Base-by-base conservation (phyloP, 2,797 vertebrate genomes). In the Intellagama lesueurii region DNA sequence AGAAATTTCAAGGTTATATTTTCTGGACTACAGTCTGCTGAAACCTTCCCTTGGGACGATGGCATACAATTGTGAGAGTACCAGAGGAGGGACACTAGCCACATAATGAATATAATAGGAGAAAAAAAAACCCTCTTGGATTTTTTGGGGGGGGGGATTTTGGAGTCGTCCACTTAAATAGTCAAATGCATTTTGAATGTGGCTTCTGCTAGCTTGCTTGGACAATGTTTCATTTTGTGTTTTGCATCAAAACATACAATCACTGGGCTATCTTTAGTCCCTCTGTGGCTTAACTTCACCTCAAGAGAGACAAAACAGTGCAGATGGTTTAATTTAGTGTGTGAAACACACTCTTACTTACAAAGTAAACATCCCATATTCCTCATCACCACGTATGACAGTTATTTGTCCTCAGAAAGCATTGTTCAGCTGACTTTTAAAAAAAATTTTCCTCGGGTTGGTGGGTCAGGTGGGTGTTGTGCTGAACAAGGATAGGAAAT, bases 221-320 rank as follows among this genome's bases (percentile, higher is more conserved):
- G 80, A 52, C 90, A 92, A 86, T 77, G 87, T 89, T 93, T 94
- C 92, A 93, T 95, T 90, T 88, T 80, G 87, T 87, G 56, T 88
- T 94, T 94, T 86, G 73, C 85, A 93, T 88, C 86, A 96, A 40
- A 94, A 91, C 79, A 0, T 94, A 17, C 87, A 96, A 94, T 97
- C 91, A 90, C 35, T 7, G 77, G 60, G 86, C 95, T 96, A 95
- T 96, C 93, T 97, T 97, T 96, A 96, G 95, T 91, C 89, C 64
- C 32, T 87, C 79, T 94, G 95, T 94, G 94, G 95, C 92, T 32
- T 82, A 86, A 24, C 89, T 91, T 96, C 73, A 92, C 86, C 93
- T 89, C 85, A 60, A 75, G 76, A 94, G 91, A 92, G 92, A 94
- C 81, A 89, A 78, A 93, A 73, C 40, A 86, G 91, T 80, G 81